phyloP scores from a whole-genome alignment of 2,113 vertebrate species.

The Oncorhynchus keta region DNA sequence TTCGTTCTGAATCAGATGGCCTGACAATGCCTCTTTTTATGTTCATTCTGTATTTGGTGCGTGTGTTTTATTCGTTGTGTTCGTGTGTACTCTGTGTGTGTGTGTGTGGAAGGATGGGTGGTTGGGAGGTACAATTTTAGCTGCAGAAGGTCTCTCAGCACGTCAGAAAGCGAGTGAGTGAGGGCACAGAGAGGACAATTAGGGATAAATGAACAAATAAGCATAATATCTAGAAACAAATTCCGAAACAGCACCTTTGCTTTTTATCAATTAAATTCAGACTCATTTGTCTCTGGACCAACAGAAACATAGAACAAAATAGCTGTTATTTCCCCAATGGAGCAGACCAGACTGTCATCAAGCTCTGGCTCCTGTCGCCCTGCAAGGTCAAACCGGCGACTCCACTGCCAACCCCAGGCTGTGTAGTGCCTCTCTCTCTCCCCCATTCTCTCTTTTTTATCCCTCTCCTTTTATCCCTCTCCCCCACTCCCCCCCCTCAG shows the following conservation, averaged over 20 bases:
- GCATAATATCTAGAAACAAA: no score
- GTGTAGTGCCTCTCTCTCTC: constrained; percentile 35
- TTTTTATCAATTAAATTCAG: no score
- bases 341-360: not conserved
- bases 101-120: constrained; percentile 24
- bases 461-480: constrained; percentile 17
- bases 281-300: no score
- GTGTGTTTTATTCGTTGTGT: constrained; percentile 1
- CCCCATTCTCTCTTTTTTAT: constrained; percentile 20
- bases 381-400: constrained; percentile 56
- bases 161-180: constrained; percentile 19
- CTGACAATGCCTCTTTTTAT: no score
- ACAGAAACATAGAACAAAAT: no score
- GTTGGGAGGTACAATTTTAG: constrained; percentile 47
- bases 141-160: constrained; percentile 62
- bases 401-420: constrained; percentile 40
- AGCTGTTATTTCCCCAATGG: no score
- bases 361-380: constrained; percentile 1
- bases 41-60: constrained; percentile 8
- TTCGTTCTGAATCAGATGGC: not conserved
- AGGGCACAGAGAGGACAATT: not conserved
- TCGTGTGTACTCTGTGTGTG: constrained; percentile 9
- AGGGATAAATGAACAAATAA: not conserved
- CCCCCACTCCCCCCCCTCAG: not conserved
- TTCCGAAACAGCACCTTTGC: no score